Evolutionary conservation across 2,888 invertebrate genomes (phyloP).

Genomic region (Heliconius ethilla): DNA sequence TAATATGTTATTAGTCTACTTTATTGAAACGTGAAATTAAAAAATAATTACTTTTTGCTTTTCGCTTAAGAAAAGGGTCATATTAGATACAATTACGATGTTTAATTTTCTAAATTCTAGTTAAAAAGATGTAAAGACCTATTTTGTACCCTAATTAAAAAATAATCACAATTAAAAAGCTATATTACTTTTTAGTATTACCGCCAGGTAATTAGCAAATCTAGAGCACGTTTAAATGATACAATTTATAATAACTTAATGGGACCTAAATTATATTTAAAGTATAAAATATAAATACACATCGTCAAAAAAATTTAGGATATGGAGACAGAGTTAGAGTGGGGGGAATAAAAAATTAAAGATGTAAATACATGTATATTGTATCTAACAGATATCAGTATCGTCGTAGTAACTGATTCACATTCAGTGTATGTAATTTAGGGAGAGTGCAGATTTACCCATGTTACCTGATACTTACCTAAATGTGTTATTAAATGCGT

Average conservation of each 20-base stretch:
- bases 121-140: neutral
- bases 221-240: constrained; percentile 44
- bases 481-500: constrained; percentile 89
- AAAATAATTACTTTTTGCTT: neutral
- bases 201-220: constrained; percentile 6
- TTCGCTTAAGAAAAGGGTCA: neutral
- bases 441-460: constrained; percentile 15
- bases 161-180: neutral
- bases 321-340: constrained; percentile 10
- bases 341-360: constrained; percentile 17
- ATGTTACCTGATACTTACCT: constrained; percentile 78
- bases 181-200: neutral
- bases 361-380: constrained; percentile 22
- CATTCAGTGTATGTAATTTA: neutral
- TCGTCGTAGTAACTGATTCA: constrained; percentile 26
- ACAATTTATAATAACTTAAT: constrained; percentile 41
- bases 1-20: neutral
- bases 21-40: neutral
- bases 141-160: constrained; percentile 4
- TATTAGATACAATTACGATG: constrained; percentile 2
- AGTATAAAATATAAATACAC: constrained; percentile 33
- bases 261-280: constrained; percentile 39
- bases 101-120: neutral
- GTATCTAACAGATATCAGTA: constrained; percentile 24
- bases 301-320: constrained; percentile 7